Percentiles rank a stretch among this genome's conserved stretches.
phyloP scores from a whole-genome alignment of 1,140 invertebrate species.

The Bombyx mori region ASM3026992v2 NC_085118.1:4714001-4714500 shows the following conservation, averaged over 20 bases:
- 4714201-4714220: conserved; percentile 32
- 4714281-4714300: conserved; percentile 49
- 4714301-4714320: conserved; percentile 17
- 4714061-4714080: conserved; percentile 20
- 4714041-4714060: background rate
- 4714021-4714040: conserved; percentile 29
- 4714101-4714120: conserved; percentile 23
- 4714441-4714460: too few species aligned
- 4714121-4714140: conserved; percentile 47
- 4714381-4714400: too few species aligned
- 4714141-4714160: conserved; percentile 56
- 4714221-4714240: conserved; percentile 27
- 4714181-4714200: conserved; percentile 41
- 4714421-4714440: too few species aligned
- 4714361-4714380: too few species aligned
- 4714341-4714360: background rate
- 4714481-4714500: too few species aligned
- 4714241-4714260: conserved; percentile 42
- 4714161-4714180: conserved; percentile 55
- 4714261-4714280: conserved; percentile 60
- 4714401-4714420: too few species aligned
- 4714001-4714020: conserved; percentile 64
- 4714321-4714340: conserved; percentile 30
- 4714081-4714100: conserved; percentile 28
- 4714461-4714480: too few species aligned